Evolutionary conservation across 1,140 invertebrate species (phyloP).

Genomic region (Rhyzopertha dominica): DNA sequence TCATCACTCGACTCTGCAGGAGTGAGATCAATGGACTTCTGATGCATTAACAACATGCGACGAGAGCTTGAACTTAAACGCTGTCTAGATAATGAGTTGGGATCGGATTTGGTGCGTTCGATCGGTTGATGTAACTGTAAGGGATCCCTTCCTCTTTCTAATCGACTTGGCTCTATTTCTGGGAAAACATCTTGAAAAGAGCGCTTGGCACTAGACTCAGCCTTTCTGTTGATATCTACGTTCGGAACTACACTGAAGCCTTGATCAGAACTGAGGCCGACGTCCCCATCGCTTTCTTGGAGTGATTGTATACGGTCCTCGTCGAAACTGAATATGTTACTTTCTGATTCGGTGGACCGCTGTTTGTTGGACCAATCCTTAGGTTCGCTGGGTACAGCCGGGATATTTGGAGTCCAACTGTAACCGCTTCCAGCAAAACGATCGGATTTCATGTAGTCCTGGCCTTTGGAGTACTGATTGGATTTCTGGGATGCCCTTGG

Average conservation of each 20-base stretch:
- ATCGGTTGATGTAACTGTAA: slow-evolving; percentile 59
- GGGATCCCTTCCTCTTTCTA: slow-evolving; percentile 30
- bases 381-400: slow-evolving; percentile 51
- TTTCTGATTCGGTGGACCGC: slow-evolving; percentile 43
- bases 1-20: slow-evolving; percentile 76
- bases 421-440: slow-evolving; percentile 43
- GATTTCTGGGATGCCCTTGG: slow-evolving; percentile 34
- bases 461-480: slow-evolving; percentile 9
- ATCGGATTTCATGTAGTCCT: not conserved
- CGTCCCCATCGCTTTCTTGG: slow-evolving; percentile 36
- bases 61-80: slow-evolving; percentile 65
- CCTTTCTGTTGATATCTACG: slow-evolving; percentile 29
- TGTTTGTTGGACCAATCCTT: slow-evolving; percentile 29
- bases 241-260: slow-evolving; percentile 37
- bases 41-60: slow-evolving; percentile 74
- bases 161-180: slow-evolving; percentile 39
- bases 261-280: slow-evolving; percentile 25
- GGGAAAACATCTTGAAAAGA: slow-evolving; percentile 38
- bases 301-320: slow-evolving; percentile 65
- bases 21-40: slow-evolving; percentile 79
- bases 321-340: slow-evolving; percentile 64
- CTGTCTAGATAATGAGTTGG: slow-evolving; percentile 65
- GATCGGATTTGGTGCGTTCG: slow-evolving; percentile 79
- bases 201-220: slow-evolving; percentile 26
- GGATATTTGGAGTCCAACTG: slow-evolving; percentile 55